phyloP scores from a whole-genome alignment of 1,140 invertebrate genomes.

The Cryptotermes secundus region DNA sequence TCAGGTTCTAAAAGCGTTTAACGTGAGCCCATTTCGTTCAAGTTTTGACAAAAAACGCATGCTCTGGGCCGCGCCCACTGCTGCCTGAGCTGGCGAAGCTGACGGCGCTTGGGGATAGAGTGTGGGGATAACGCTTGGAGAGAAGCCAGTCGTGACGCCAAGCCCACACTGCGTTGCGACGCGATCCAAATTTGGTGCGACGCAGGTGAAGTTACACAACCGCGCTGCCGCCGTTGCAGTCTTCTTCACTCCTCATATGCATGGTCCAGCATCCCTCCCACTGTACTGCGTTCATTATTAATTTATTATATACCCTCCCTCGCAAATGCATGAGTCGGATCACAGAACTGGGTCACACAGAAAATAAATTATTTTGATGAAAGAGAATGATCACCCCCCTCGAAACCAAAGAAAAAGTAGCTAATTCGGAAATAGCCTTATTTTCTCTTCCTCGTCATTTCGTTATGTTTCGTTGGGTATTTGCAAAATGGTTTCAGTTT shows the following conservation, averaged over 20 bases:
- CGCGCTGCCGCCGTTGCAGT: neutral
- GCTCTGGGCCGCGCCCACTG: neutral
- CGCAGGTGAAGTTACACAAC: conserved; percentile 30
- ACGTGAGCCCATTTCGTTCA: too few species aligned
- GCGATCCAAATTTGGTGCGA: conserved; percentile 27
- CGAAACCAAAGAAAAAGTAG: too few species aligned
- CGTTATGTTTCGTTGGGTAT: too few species aligned
- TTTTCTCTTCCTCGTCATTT: too few species aligned
- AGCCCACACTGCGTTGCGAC: conserved; percentile 18
- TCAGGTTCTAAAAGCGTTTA: too few species aligned
- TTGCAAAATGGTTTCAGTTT: too few species aligned
- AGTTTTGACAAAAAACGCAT: neutral
- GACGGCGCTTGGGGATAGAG: neutral
- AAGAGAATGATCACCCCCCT: neutral
- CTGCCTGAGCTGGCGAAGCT: neutral
- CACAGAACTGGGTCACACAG: neutral
- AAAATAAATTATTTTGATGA: neutral
- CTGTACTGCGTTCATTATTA: neutral
- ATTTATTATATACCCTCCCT: neutral
- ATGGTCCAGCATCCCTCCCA: neutral
- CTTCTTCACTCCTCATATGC: neutral
- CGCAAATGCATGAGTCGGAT: neutral
- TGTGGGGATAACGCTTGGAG: neutral
- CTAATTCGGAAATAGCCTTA: too few species aligned
- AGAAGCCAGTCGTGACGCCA: neutral